Evolutionary conservation across 2,888 invertebrate genomes (phyloP), one percentile per base, ranked within the genome.

Genomic region (Netelia virgata): DNA sequence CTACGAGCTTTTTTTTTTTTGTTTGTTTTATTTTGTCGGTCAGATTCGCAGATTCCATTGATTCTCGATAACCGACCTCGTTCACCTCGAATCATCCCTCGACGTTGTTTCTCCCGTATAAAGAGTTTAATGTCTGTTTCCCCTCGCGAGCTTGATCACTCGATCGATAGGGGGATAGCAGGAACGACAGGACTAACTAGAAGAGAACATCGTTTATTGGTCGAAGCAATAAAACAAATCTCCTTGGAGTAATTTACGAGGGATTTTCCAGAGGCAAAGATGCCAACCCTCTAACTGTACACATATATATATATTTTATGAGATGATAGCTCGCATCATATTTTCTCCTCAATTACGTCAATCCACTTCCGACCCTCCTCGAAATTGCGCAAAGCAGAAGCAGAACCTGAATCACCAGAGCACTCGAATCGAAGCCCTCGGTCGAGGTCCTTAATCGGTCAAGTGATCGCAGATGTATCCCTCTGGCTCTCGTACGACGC

Each of bases 341-440:
- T 93, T 92, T 93, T 93, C 92, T 93, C 91, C 93, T 93, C 93
- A 93, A 93, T 93, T 93, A 93, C 92, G 92, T 92, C 92, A 93
- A 93, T 93, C 92, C 91, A 92, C 92, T 93, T 90, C 90, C 89
- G 86, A 90, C 90, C 91, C 90, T 90, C 89, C 89, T 87, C 74
- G 63, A 78, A 57, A 47, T 72, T 82, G 85, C 79, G 85, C 72
- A 63, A 76, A 79, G 69, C 77, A 74, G 76, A 9, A 79, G 55
- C 78, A 68, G 43, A 18, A 57, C 63, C 18, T 43, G 66, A 61
- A 68, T 63, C 69, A 91, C 90, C 91, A 90, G 90, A 88, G 85
- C 85, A 74, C 84, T 85, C 81, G 82, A 77, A 86, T 85, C 84
- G 83, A 85, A 76, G 84, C 86, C 82, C 86, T 84, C 72, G 86